phyloP scores from a whole-genome alignment of 2,888 invertebrate species.

The Asteroscopus sphinx region DNA sequence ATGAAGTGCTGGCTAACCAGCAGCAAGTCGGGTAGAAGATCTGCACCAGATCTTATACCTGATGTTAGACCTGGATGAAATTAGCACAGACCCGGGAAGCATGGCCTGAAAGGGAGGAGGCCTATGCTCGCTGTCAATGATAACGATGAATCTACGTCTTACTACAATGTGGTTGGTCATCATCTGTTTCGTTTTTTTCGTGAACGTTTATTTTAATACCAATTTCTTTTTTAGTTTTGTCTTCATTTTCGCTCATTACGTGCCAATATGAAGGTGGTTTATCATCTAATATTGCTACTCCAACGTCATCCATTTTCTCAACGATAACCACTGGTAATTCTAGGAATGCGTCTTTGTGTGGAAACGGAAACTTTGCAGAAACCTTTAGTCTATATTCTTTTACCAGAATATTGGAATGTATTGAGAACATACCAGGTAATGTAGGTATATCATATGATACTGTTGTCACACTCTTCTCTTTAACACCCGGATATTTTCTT shows the following conservation, averaged over 20 bases:
- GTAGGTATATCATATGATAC: conserved; percentile 44
- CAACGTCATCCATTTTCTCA: conserved; percentile 17
- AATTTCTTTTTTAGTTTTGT: background rate
- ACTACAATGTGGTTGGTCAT: too few relatives aligned
- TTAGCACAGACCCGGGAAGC: too few relatives aligned
- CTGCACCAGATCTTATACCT: too few relatives aligned
- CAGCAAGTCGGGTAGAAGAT: too few relatives aligned
- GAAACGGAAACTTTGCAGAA: conserved; percentile 56
- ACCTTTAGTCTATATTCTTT: conserved; percentile 56
- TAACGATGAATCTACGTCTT: too few relatives aligned
- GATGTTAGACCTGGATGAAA: too few relatives aligned
- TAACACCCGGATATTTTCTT: conserved; percentile 28
- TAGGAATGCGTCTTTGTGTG: conserved; percentile 46
- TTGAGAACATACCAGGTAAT: conserved; percentile 46
- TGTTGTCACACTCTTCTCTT: conserved; percentile 41
- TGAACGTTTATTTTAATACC: too few relatives aligned
- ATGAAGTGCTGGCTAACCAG: too few relatives aligned
- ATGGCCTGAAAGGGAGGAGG: too few relatives aligned
- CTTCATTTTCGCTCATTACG: conserved; percentile 22
- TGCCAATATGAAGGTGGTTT: conserved; percentile 25
- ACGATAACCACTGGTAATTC: conserved; percentile 62
- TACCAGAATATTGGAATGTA: conserved; percentile 56
- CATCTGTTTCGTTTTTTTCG: too few relatives aligned
- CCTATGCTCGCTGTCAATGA: too few relatives aligned
- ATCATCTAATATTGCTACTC: conserved; percentile 1